Evolutionary conservation across 2,888 invertebrate genomes (phyloP).

Genomic region (Octonoba sinensis): DNA sequence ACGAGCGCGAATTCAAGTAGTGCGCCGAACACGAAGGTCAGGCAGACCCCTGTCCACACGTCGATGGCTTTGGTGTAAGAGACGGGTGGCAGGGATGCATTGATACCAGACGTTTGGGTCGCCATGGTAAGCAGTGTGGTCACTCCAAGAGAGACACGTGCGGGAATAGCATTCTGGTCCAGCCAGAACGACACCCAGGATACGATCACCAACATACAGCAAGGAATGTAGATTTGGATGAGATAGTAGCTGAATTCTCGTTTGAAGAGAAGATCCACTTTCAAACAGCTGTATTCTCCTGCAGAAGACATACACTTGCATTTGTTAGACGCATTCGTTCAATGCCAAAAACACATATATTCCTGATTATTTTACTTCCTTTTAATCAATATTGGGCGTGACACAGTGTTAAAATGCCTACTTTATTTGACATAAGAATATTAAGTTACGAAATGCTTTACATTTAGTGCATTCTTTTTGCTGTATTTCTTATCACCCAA

Average conservation of each 20-base stretch:
- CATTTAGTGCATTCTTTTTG: too few species aligned
- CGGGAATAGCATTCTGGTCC: constrained; percentile 95
- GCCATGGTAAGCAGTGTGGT: constrained; percentile 98
- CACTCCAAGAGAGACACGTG: constrained; percentile 93
- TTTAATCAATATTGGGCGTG: background rate
- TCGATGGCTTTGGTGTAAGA: constrained; percentile 98
- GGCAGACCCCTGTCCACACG: constrained; percentile 97
- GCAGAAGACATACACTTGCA: constrained; percentile 68
- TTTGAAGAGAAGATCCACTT: constrained; percentile 95
- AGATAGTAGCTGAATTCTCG: constrained; percentile 99
- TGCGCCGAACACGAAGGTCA: constrained; percentile 98
- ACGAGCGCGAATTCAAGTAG: constrained; percentile 97
- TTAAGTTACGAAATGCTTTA: too few species aligned
- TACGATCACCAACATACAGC: constrained; percentile 97
- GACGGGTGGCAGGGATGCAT: constrained; percentile 95
- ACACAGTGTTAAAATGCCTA: background rate
- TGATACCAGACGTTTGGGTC: constrained; percentile 92
- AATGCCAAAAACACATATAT: background rate
- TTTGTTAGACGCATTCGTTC: constrained; percentile 25
- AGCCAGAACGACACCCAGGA: constrained; percentile 97
- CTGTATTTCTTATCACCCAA: too few species aligned
- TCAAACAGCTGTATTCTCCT: constrained; percentile 99
- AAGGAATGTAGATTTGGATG: constrained; percentile 99
- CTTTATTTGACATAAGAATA: background rate
- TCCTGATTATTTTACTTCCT: background rate